phyloP scores from a whole-genome alignment of 2,113 vertebrate genomes.

The Hirundichthys speculiger region DNA sequence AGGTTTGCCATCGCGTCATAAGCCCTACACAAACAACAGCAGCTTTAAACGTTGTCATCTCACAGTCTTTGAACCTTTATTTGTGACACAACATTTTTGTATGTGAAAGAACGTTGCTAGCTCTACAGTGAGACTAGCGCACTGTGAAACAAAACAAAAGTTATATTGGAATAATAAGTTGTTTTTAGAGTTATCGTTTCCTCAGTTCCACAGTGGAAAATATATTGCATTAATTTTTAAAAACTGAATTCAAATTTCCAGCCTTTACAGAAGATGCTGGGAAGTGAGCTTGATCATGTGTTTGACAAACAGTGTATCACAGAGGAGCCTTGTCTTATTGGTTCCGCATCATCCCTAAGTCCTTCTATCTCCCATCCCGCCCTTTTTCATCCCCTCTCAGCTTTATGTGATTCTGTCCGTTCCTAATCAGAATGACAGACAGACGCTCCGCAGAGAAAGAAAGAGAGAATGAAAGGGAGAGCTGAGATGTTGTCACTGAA shows the following conservation, averaged over 20 bases:
- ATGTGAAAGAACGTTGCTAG: no score
- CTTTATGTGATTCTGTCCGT: slow-evolving; percentile 69
- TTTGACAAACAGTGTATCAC: slow-evolving; percentile 55
- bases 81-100: no score
- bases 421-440: slow-evolving; percentile 78
- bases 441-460: slow-evolving; percentile 77
- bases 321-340: slow-evolving; percentile 67
- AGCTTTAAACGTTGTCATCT: no score
- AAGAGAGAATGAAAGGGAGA: slow-evolving; percentile 66
- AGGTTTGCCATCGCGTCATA: no score
- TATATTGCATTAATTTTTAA: slow-evolving; percentile 11
- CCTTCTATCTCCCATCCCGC: slow-evolving; percentile 62
- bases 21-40: no score
- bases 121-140: no score
- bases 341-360: slow-evolving; percentile 66
- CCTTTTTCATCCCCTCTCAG: slow-evolving; percentile 59
- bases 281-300: slow-evolving; percentile 38
- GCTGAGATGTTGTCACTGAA: slow-evolving; percentile 60
- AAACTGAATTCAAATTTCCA: slow-evolving; percentile 12
- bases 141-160: no score
- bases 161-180: slow-evolving; percentile 4
- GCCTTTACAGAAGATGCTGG: slow-evolving; percentile 15
- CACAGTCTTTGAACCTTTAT: no score
- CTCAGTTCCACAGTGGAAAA: background rate
- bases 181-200: background rate